Evolutionary conservation across 2,797 vertebrate species (phyloP).

Genomic region (Simalia tracyae): DNA sequence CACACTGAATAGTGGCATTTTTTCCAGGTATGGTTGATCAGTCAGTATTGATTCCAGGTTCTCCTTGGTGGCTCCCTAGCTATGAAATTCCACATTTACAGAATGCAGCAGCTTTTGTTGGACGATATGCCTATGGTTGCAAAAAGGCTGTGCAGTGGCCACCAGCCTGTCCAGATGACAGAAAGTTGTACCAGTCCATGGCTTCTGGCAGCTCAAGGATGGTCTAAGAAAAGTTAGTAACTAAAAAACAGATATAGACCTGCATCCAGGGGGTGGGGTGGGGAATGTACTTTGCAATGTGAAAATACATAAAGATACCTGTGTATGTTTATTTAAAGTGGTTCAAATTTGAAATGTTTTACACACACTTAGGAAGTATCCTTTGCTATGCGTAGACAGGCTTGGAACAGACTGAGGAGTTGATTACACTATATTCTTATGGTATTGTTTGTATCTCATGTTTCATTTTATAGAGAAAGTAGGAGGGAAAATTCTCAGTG

Average conservation of each 20-base stretch:
- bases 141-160: not conserved
- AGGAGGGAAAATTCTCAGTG: not conserved
- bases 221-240: not conserved
- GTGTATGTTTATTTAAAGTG: not conserved
- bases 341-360: not conserved
- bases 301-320: not conserved
- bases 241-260: not conserved
- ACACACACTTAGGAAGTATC: not conserved
- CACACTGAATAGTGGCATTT: not conserved
- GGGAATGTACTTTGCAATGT: not conserved
- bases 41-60: not conserved
- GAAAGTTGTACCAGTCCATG: not conserved
- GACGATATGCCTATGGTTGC: not conserved
- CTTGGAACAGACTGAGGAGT: not conserved
- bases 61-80: not conserved
- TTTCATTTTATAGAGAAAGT: not conserved
- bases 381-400: not conserved
- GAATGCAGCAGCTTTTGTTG: not conserved
- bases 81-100: not conserved
- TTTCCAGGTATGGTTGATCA: conserved; percentile 11
- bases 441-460: not conserved
- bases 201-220: not conserved
- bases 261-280: not conserved
- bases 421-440: not conserved
- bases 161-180: not conserved